Conservation (phyloP, 2,888 invertebrate species). For the Lysandra coridon region DNA sequence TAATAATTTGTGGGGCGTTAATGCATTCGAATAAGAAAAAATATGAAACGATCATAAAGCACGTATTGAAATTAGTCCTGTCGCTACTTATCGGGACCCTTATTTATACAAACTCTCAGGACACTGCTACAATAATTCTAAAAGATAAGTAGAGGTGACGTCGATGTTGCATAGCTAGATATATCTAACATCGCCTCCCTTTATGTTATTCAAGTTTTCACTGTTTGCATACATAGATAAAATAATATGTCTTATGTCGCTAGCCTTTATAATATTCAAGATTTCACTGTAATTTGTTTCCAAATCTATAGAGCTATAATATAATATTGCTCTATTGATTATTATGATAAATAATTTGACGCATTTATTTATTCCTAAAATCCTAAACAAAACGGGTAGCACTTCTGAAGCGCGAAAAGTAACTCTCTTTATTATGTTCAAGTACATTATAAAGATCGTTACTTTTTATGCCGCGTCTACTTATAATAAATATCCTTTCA, state of each 20-base stretch:
- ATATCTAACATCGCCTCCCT: too few relatives aligned
- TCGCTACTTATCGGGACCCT: constrained; percentile 42
- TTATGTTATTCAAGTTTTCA: too few relatives aligned
- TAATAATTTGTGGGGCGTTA: constrained; percentile 35
- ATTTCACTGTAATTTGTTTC: too few relatives aligned
- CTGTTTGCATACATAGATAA: too few relatives aligned
- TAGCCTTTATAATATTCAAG: too few relatives aligned
- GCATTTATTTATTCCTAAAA: background rate
- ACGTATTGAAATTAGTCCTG: constrained; percentile 44
- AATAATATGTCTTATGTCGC: background rate
- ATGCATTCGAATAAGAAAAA: constrained; percentile 41
- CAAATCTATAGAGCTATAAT: too few relatives aligned
- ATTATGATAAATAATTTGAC: background rate
- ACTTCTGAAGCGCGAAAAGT: background rate
- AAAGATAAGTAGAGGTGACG: constrained; percentile 22
- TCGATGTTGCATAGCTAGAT: background rate
- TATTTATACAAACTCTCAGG: constrained; percentile 38
- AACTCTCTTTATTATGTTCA: too few relatives aligned
- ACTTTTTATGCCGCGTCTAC: too few relatives aligned
- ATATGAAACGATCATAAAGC: constrained; percentile 38
- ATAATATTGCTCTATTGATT: background rate
- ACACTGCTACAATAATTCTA: constrained; percentile 29
- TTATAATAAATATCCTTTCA: too few relatives aligned
- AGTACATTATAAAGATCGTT: too few relatives aligned
- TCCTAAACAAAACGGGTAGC: background rate